phyloP scores from a whole-genome alignment of 2,113 vertebrate species.

The Misgurnus mizolepis region DNA sequence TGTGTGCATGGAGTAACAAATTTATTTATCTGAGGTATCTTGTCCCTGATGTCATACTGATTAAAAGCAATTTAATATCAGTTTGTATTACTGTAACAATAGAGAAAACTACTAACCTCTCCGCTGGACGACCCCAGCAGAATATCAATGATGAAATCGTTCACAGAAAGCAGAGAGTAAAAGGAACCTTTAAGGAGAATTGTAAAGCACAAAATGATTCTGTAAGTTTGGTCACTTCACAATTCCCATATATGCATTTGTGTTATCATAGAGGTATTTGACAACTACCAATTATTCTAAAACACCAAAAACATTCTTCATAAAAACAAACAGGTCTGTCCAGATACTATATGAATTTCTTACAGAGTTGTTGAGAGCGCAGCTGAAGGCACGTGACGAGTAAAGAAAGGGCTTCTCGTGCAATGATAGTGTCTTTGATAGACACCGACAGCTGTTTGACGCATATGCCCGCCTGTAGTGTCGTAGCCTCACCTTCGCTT shows the following conservation, averaged over 20 bases:
- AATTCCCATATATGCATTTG: too few relatives aligned
- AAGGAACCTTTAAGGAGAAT: slow-evolving; percentile 83
- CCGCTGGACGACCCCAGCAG: slow-evolving; percentile 93
- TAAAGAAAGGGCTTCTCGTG: slow-evolving; percentile 94
- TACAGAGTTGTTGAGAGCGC: slow-evolving; percentile 94
- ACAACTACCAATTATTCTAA: too few relatives aligned
- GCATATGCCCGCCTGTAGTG: slow-evolving; percentile 92
- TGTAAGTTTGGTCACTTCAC: too few relatives aligned
- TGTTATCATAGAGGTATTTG: too few relatives aligned
- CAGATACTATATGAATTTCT: slow-evolving; percentile 30
- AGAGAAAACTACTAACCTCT: slow-evolving; percentile 80
- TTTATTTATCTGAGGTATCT: neutral
- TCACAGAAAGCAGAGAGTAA: slow-evolving; percentile 92
- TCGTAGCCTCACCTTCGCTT: slow-evolving; percentile 91
- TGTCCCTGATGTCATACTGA: neutral
- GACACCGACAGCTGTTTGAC: slow-evolving; percentile 92
- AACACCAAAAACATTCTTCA: too few relatives aligned
- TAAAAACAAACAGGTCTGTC: neutral
- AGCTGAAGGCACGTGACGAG: slow-evolving; percentile 96
- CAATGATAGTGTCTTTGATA: slow-evolving; percentile 94
- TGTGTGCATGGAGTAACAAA: neutral
- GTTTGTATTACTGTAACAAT: neutral
- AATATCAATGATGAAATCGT: slow-evolving; percentile 96
- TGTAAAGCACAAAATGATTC: neutral
- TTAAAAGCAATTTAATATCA: neutral